Conservation (phyloP, 2,797 vertebrate species). For the Crotalus adamanteus region DNA sequence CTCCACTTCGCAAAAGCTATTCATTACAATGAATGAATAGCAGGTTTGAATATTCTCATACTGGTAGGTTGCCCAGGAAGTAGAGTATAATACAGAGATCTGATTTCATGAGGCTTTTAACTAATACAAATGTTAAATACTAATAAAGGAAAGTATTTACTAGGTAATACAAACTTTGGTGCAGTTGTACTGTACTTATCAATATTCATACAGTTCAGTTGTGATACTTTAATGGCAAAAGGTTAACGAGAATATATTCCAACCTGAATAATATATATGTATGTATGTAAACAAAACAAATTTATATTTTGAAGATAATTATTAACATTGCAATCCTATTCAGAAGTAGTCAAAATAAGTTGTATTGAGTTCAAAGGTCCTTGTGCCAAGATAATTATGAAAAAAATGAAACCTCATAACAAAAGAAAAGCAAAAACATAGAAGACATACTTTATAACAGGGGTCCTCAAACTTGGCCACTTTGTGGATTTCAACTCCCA, state of each 20-base stretch:
- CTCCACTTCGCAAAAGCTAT: constrained; percentile 23
- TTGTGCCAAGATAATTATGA: neutral
- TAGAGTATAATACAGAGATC: constrained; percentile 17
- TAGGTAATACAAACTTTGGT: neutral
- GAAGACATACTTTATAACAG: constrained; percentile 12
- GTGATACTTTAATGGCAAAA: neutral
- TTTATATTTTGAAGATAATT: neutral
- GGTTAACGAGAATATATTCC: neutral
- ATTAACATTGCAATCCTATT: neutral
- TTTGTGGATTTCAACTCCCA: too few relatives aligned
- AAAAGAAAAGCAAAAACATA: constrained; percentile 11
- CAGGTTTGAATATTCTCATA: constrained; percentile 23
- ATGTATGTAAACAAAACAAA: neutral
- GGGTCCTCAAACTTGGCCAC: too few relatives aligned
- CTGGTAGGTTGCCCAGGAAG: neutral
- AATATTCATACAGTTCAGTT: neutral
- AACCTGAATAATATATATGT: neutral
- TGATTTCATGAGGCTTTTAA: neutral
- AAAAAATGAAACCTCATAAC: neutral
- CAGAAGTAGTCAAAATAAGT: neutral
- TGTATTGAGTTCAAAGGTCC: neutral
- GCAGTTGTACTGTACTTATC: fast-evolving
- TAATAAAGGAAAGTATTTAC: neutral
- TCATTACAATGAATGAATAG: constrained; percentile 9
- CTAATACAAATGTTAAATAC: neutral